Base-by-base conservation (phyloP, 2,113 vertebrate species). In the Leucoraja erinaceus region DNA sequence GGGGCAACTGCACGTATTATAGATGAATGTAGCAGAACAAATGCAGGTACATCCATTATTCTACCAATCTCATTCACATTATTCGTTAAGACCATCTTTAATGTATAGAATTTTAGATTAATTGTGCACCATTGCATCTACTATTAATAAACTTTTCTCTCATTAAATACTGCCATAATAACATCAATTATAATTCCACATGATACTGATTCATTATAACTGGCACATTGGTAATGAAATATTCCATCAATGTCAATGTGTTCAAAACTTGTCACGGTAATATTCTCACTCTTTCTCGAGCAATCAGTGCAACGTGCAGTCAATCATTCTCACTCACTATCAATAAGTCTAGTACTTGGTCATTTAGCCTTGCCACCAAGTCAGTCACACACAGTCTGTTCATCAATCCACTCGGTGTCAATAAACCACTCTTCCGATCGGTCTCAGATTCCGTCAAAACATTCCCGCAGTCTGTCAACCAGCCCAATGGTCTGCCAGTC, bases 131-230 rank as follows among this genome's bases (percentile, higher is more conserved):
- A 16, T 88, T 63, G 63, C n/a, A 88, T 63, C 61, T 88, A 59
- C 61, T 61, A 88, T 88, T 63, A 88, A 88, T 88, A 88, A 88
- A 31, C 38, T 59, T 66, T 59, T 61, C 25, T 86, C 54, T 88
- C 63, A 88, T 63, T 31, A 84, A 84, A 59, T 84, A 84, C 11
- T 83, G 79, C 47, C 79, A 86, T 59, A 61, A n/a, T 63, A 86
- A 86, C 61, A 31, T 88, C 63, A 88, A 88, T 88, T 88, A 88
- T n/a, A 88, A 88, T 88, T 28, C 83, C 83, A 88, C 59, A 0
- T 88, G 59, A 31, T 88, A 63, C 83, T 31, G 63, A 88, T 88
- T 88, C 83, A 88, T 88, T 88, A 88, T 31, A 88, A 63, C 61
- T 63, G 83, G 28, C 59, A 88, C 31, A 31, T 31, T 63, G 59